phyloP scores from a whole-genome alignment of 2,797 vertebrate species.

The Enteromius trimaculatus region DNA sequence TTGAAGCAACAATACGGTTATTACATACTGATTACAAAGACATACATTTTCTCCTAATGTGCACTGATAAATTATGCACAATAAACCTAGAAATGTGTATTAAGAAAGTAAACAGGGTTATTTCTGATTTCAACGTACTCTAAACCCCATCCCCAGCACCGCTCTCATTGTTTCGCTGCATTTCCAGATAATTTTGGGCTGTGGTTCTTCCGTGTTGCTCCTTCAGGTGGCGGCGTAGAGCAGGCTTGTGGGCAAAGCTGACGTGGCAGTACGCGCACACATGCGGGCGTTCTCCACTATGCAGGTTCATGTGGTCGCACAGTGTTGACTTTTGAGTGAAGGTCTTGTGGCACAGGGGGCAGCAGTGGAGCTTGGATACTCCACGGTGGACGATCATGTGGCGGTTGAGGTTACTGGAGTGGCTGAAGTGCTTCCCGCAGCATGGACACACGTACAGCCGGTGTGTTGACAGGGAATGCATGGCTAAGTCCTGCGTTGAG shows the following conservation, averaged over 20 bases:
- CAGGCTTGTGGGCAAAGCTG: constrained; percentile 94
- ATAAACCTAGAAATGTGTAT: neutral
- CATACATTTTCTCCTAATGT: neutral
- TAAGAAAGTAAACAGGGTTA: neutral
- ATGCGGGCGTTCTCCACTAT: constrained; percentile 91
- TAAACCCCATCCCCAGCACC: constrained; percentile 56
- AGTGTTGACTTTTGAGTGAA: constrained; percentile 96
- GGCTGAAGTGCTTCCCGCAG: constrained; percentile 94
- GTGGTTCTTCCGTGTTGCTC: constrained; percentile 96
- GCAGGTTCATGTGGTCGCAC: constrained; percentile 96
- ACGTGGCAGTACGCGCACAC: constrained; percentile 92
- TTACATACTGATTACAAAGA: constrained; percentile 8
- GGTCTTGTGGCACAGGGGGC: constrained; percentile 91
- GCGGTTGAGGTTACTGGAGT: constrained; percentile 90
- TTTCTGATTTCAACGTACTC: neutral
- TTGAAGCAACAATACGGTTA: neutral
- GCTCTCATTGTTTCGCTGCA: constrained; percentile 81
- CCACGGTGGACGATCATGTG: constrained; percentile 93
- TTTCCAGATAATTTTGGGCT: constrained; percentile 89
- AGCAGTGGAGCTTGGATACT: constrained; percentile 85
- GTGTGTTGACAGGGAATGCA: constrained; percentile 88
- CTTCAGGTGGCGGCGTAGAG: constrained; percentile 91
- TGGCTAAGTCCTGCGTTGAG: constrained; percentile 85
- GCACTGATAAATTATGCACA: constrained; percentile 16
- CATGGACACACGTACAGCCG: constrained; percentile 91